A percentile compares a stretch with the other conserved stretches of the same genome.
phyloP scores from a whole-genome alignment of 1,140 invertebrate species.

The Leptinotarsa defecta region DNA sequence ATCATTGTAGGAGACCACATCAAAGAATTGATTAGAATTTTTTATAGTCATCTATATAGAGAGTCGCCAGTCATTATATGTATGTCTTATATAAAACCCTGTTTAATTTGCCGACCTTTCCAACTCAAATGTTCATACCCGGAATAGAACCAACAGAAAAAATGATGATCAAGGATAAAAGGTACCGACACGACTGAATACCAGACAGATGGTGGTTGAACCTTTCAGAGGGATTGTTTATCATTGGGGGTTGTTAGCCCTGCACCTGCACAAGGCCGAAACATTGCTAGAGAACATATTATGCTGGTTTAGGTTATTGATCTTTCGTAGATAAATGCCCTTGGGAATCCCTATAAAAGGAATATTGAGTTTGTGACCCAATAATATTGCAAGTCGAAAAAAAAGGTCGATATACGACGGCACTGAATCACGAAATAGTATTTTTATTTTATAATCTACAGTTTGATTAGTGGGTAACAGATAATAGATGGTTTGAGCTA shows the following conservation, averaged over 20 bases:
- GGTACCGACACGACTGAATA: not conserved
- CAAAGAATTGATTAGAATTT: too few species aligned
- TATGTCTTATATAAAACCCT: not conserved
- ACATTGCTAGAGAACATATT: not conserved
- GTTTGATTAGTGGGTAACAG: too few species aligned
- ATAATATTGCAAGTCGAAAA: not conserved
- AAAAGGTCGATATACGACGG: too few species aligned
- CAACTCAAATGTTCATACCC: not conserved
- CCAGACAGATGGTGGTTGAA: not conserved
- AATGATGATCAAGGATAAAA: not conserved
- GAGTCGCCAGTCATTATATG: not conserved
- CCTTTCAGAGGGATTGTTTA: conserved; percentile 9
- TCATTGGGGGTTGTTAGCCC: conserved; percentile 21
- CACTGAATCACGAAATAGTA: too few species aligned
- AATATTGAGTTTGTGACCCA: not conserved
- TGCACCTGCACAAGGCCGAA: conserved; percentile 25
- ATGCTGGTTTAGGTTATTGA: conserved; percentile 17
- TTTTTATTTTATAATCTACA: too few species aligned
- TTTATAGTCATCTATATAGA: too few species aligned
- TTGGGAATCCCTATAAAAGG: too few species aligned
- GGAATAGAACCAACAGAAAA: not conserved
- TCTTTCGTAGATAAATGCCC: not conserved
- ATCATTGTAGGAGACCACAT: too few species aligned
- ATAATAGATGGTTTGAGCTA: too few species aligned
- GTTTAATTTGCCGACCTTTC: not conserved